phyloP scores from a whole-genome alignment of 2,888 invertebrate species.

The Dichetophora obliterata region DNA sequence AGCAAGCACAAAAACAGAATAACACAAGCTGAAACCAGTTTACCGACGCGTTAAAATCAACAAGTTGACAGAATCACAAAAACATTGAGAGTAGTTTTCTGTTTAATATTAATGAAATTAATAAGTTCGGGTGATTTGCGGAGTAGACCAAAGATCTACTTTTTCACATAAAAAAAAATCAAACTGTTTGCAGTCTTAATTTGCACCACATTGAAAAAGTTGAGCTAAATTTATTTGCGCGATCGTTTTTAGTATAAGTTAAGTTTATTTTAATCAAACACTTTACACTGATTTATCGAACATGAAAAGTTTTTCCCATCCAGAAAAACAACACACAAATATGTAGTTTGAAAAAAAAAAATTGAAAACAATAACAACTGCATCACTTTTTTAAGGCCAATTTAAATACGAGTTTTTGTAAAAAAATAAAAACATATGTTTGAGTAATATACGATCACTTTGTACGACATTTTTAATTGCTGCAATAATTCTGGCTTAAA shows the following conservation, averaged over 20 bases:
- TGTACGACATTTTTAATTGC: too few relatives aligned
- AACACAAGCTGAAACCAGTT: background rate
- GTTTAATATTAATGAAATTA: background rate
- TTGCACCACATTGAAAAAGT: background rate
- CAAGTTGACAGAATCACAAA: background rate
- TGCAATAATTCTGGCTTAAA: too few relatives aligned
- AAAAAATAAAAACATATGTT: too few relatives aligned
- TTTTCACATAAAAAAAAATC: background rate
- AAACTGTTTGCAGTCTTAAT: background rate
- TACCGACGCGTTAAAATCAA: background rate
- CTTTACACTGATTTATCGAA: background rate
- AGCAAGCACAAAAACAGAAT: background rate
- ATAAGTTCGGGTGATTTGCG: background rate
- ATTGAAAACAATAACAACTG: too few relatives aligned
- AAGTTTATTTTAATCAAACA: background rate
- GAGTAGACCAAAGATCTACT: background rate
- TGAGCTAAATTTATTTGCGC: background rate
- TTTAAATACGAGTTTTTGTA: too few relatives aligned
- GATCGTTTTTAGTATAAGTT: too few relatives aligned
- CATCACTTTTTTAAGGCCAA: too few relatives aligned
- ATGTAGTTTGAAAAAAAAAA: too few relatives aligned
- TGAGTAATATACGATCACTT: too few relatives aligned
- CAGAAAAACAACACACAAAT: background rate
- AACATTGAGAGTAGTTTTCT: background rate
- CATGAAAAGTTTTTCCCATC: background rate